Percentiles rank a stretch among this genome's conserved stretches.
Conservation (phyloP, 2,888 invertebrate genomes). For the Prosopocoilus inquinatus region DNA sequence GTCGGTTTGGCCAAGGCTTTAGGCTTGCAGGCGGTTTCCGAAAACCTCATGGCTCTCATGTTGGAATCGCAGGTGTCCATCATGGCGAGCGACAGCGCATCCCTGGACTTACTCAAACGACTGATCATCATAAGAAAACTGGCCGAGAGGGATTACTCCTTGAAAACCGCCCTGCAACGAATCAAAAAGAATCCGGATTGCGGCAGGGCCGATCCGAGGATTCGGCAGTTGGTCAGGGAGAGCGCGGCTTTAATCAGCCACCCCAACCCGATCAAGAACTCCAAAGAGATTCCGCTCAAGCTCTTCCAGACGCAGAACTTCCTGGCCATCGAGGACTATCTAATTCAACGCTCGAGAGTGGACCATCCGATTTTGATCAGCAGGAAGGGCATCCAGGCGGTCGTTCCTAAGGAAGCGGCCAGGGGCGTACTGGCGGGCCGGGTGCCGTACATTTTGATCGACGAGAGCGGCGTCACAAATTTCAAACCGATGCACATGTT, state of each 20-base stretch:
- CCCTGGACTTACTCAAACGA: slow-evolving; percentile 67
- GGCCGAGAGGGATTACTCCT: slow-evolving; percentile 64
- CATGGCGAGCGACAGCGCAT: slow-evolving; percentile 58
- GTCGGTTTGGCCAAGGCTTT: slow-evolving; percentile 68
- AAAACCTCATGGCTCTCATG: slow-evolving; percentile 49
- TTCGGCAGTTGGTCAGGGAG: slow-evolving; percentile 69
- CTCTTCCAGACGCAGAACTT: slow-evolving; percentile 68
- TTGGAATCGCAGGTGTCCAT: slow-evolving; percentile 57
- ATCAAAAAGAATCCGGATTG: slow-evolving; percentile 65
- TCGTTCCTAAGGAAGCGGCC: slow-evolving; percentile 74
- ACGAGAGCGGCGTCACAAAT: slow-evolving; percentile 72
- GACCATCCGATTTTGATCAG: slow-evolving; percentile 68
- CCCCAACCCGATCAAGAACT: slow-evolving; percentile 57
- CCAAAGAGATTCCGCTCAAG: slow-evolving; percentile 68
- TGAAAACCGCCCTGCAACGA: slow-evolving; percentile 61
- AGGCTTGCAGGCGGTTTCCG: slow-evolving; percentile 64
- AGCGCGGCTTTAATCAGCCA: slow-evolving; percentile 61
- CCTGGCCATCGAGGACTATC: slow-evolving; percentile 74
- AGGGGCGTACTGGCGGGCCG: slow-evolving; percentile 72
- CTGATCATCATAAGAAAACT: slow-evolving; percentile 70
- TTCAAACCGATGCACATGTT: slow-evolving; percentile 76
- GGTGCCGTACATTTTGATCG: slow-evolving; percentile 72
- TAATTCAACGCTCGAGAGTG: slow-evolving; percentile 59
- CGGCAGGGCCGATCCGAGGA: slow-evolving; percentile 66
- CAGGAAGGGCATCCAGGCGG: slow-evolving; percentile 71